Base-by-base conservation (phyloP, 2,888 invertebrate genomes). In the Drosophila mayaguana region DNA sequence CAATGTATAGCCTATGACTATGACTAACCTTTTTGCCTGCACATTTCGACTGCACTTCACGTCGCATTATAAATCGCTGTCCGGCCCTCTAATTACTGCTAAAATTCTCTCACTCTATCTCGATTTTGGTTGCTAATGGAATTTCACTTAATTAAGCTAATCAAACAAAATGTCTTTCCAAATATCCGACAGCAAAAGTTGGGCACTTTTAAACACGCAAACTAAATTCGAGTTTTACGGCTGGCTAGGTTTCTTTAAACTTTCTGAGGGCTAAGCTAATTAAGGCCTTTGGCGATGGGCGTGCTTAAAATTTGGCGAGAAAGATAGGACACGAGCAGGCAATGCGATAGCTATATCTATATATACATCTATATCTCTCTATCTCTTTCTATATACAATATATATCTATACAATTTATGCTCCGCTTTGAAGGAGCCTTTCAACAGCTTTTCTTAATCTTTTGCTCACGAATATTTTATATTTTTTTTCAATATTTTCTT, bases 121-220 rank as follows among this genome's bases (percentile, higher is more conserved):
- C 43, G 12, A n/a, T 28, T n/a, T 28, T 18, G 2, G 18, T 25
- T 18, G 11, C 20, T 12, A n/a, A 45, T 51, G 11, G 51, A 34
- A 3, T n/a, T 18, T 51, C 48, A 38, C 16, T 43, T 56, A 73
- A 77, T 78, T 77, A 77, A 75, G 72, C 72, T 72, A 72, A 78
- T 78, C 72, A 78, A 75, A 78, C 50, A 66, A 63, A 79, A 79
- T 78, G 63, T 61, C 65, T 64, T 62, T 65, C 63, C 25, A 72
- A 45, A 71, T 68, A 57, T 38, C 25, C 40, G 56, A 38, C 43
- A 74, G 48, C 48, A 66, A 42, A 48, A 63, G 59, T 46, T 72
- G 46, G 45, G 50, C 43, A 38, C 53, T 64, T 63, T 69, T 51
- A 70, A 70, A 54, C 71, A 79, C 71, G 79, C 71, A 51, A 79